Percentiles rank a stretch among this genome's conserved stretches.
Evolutionary conservation across 2,113 vertebrate genomes (phyloP).

Genomic region (Siniperca chuatsi): DNA sequence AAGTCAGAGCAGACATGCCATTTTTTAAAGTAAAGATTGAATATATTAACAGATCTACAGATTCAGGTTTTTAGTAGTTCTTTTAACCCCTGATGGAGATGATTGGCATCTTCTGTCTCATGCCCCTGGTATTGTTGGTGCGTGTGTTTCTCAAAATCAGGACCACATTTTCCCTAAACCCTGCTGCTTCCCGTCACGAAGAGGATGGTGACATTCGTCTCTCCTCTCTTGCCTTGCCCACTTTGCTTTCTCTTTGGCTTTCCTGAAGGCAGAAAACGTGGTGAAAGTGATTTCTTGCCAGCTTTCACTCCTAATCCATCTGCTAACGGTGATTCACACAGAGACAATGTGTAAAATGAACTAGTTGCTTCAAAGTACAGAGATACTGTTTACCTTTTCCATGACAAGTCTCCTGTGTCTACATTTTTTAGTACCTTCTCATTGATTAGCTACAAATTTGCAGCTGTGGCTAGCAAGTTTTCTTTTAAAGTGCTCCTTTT

Average conservation of each 20-base stretch:
- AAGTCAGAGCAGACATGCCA: neutral
- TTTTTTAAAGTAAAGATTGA: neutral
- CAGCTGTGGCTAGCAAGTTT: neutral
- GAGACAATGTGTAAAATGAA: neutral
- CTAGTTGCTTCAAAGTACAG: neutral
- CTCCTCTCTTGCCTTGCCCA: neutral
- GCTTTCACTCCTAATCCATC: neutral
- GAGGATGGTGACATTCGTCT: constrained; percentile 17
- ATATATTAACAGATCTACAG: neutral
- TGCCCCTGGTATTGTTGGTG: neutral
- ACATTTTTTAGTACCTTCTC: too few relatives aligned
- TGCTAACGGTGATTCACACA: neutral
- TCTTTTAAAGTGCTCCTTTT: neutral
- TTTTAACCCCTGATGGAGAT: neutral
- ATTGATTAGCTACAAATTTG: neutral
- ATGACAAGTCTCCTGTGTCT: neutral
- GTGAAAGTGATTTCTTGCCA: neutral
- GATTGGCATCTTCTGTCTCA: neutral
- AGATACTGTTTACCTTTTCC: neutral
- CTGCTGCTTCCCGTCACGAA: neutral
- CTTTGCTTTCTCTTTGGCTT: neutral
- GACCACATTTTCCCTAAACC: neutral
- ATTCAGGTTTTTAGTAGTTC: neutral
- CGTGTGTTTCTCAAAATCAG: neutral
- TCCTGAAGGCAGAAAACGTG: neutral